phyloP scores from a whole-genome alignment of 1,140 invertebrate species.

The Luehdorfia chinensis region DNA sequence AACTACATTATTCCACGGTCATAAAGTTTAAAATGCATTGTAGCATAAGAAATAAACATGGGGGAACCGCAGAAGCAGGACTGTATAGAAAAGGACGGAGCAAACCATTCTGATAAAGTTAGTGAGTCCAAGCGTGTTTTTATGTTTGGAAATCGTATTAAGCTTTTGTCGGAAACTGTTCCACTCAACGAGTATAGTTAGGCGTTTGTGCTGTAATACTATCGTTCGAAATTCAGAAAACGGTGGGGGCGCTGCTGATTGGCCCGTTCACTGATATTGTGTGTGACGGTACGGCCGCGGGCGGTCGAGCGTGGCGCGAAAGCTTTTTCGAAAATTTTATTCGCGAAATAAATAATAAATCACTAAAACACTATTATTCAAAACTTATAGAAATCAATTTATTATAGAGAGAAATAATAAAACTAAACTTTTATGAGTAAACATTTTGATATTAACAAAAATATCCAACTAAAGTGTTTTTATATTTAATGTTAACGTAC shows the following conservation, averaged over 20 bases:
- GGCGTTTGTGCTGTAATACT: conserved; percentile 71
- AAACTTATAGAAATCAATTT: too few species aligned
- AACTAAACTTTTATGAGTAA: too few species aligned
- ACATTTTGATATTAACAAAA: too few species aligned
- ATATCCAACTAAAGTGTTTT: too few species aligned
- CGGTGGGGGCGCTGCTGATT: conserved; percentile 76
- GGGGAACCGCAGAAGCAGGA: conserved; percentile 62
- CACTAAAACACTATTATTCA: too few species aligned
- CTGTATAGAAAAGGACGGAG: conserved; percentile 50
- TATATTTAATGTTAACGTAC: conserved; percentile 15
- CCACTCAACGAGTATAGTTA: conserved; percentile 73
- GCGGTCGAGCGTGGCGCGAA: conserved; percentile 68
- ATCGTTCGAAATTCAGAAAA: conserved; percentile 47
- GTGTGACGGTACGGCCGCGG: conserved; percentile 60
- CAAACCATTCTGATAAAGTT: conserved; percentile 65
- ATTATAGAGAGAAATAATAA: too few species aligned
- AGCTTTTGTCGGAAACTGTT: conserved; percentile 76
- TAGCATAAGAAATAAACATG: conserved; percentile 21
- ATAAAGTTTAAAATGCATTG: conserved; percentile 26
- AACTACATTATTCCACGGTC: neutral
- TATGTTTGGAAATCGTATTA: conserved; percentile 77
- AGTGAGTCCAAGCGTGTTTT: conserved; percentile 73
- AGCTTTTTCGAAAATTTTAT: conserved; percentile 31
- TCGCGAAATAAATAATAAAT: too few species aligned
- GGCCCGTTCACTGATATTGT: conserved; percentile 75